phyloP scores from a whole-genome alignment of 2,113 vertebrate species.

The Xerus inauris region DNA sequence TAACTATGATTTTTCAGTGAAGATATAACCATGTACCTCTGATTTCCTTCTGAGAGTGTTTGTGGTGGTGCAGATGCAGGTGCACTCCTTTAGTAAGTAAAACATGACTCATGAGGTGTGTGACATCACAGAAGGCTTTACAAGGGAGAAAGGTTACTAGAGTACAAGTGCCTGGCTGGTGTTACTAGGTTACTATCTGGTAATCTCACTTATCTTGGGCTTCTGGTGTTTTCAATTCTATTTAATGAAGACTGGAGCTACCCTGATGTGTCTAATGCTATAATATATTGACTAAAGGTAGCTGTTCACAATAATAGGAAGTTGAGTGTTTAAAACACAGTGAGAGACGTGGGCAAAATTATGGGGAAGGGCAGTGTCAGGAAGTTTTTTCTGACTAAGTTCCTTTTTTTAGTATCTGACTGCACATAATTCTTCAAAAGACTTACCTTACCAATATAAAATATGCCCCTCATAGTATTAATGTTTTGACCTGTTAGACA shows the following conservation, averaged over 20 bases:
- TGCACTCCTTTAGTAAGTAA: constrained; percentile 78
- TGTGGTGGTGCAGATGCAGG: constrained; percentile 73
- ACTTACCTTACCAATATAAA: not conserved
- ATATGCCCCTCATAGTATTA: not conserved
- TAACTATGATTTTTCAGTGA: constrained; percentile 64
- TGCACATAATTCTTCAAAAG: constrained; percentile 26
- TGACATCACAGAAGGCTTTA: constrained; percentile 62
- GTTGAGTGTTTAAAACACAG: not conserved
- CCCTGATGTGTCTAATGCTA: constrained; percentile 24
- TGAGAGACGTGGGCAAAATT: constrained; percentile 6
- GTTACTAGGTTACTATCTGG: constrained; percentile 53
- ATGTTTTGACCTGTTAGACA: not conserved
- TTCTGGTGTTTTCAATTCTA: constrained; percentile 47
- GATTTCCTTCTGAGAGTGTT: constrained; percentile 68
- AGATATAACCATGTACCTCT: constrained; percentile 65
- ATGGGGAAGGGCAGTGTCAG: not conserved
- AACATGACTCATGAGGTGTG: constrained; percentile 79
- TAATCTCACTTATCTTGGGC: constrained; percentile 45
- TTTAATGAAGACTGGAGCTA: not conserved
- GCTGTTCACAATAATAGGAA: constrained; percentile 44
- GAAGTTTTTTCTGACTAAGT: constrained; percentile 18
- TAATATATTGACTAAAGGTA: constrained; percentile 42
- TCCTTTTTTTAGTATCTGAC: constrained; percentile 22
- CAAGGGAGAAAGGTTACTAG: constrained; percentile 70
- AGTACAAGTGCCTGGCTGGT: constrained; percentile 60